Percentiles rank a stretch among this genome's conserved stretches.
Evolutionary conservation across 1,140 invertebrate species (phyloP).

Genomic region (Drosophila seguyi): DNA sequence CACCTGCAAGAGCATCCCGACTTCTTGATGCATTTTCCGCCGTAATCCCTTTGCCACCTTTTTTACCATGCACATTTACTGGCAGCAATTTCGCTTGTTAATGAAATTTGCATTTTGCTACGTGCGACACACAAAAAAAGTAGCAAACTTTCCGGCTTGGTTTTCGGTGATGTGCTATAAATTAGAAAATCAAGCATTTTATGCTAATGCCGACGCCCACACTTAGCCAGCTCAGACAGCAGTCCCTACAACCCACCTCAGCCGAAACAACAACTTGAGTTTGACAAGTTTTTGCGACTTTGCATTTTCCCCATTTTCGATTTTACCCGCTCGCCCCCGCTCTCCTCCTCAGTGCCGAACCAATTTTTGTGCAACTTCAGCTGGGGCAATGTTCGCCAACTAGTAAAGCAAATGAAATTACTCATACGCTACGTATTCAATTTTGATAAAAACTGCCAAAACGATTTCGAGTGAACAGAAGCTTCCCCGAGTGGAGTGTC

Average conservation of each 20-base stretch:
- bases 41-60: constrained; percentile 37
- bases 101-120: constrained; percentile 84
- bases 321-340: constrained; percentile 12
- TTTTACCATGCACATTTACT: constrained; percentile 52
- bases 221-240: constrained; percentile 44
- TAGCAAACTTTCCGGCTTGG: constrained; percentile 58
- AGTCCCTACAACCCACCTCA: constrained; percentile 9
- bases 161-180: constrained; percentile 80
- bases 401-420: constrained; percentile 76
- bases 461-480: constrained; percentile 55
- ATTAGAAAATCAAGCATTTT: constrained; percentile 83
- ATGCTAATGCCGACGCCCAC: constrained; percentile 72
- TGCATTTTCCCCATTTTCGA: constrained; percentile 62
- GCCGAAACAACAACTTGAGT: constrained; percentile 47
- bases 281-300: constrained; percentile 81
- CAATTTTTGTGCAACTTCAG: constrained; percentile 40
- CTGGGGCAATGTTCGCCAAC: constrained; percentile 48
- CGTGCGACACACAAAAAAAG: constrained; percentile 68
- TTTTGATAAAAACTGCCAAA: constrained; percentile 67
- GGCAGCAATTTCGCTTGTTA: constrained; percentile 77
- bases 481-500: constrained; percentile 45
- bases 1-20: constrained; percentile 22
- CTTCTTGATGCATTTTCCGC: constrained; percentile 14
- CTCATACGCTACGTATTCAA: constrained; percentile 79
- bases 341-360: not conserved